Base-by-base conservation (phyloP, 2,797 vertebrate genomes). In the Chaetodon trifasciatus region DNA sequence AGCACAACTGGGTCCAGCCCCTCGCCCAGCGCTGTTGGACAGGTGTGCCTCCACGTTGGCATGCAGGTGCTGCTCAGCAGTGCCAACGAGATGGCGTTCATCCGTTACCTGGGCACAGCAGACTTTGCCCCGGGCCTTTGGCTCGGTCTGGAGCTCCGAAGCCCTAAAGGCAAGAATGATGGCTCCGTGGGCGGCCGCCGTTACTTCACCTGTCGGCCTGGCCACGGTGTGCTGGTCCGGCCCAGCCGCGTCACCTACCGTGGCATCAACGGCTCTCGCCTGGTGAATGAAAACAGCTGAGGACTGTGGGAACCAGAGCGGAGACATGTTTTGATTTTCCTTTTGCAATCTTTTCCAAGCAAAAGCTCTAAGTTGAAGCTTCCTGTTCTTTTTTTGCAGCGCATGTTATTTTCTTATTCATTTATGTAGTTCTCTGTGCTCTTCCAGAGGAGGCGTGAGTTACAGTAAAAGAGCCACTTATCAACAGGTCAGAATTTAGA, bases 51-150 rank as follows among this genome's bases (percentile, higher is more conserved):
- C 49, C 97, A 96, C 0, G 94, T 97, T 74, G 98, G 98, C 68
- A 96, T 96, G 72, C 98, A 99, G 95, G 97, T 99, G 39, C 95
- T 99, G 55, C 95, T 99, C 85, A 97, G 85, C 74, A 98, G 98
- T 72, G 97, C 97, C 79, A 99, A 96, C 0, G 98, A 99, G 89
- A 98, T 98, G 97, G 97, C 96, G 0, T 94, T 92, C 10, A 96
- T 99, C 84, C 96, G 98, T 74, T 99, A 98, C 87, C 87, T 99
- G 76, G 98, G 98, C 42, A 93, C 95, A 5, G 93, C 97, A 0
- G 96, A 97, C 90, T 99, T 99, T 67, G 98, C 98, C 0, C 91
- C 96, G 0, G 98, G 98, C 0, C 78, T 97, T 2, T 99, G 98
- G 98, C 95, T 99, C 1, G 98, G 98, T 3, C 95, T 99, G 17